Base-by-base conservation (phyloP, 1,140 invertebrate genomes). In the Arctopsyche grandis region DNA sequence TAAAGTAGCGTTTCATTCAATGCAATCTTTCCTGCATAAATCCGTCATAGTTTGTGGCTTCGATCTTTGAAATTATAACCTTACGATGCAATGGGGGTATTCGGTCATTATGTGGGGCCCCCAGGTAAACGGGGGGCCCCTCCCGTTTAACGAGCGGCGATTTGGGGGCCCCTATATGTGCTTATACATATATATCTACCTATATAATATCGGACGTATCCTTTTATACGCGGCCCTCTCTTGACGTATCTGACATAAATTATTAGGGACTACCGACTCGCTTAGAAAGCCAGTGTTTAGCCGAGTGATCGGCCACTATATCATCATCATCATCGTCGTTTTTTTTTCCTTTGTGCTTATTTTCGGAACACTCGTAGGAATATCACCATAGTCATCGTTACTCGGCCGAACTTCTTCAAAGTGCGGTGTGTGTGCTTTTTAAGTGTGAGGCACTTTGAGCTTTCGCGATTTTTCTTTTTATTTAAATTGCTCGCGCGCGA, bases 61-160 rank as follows among this genome's bases (percentile, higher is more conserved):
- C 29, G 29, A 38, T 38, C 29, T 1, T 38, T 38, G 29, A 38
- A 38, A 38, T 38, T 38, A 38, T 7, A 7, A n/a, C n/a, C n/a
- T n/a, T n/a, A n/a, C n/a, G n/a, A n/a, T n/a, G n/a, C n/a, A n/a
- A n/a, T n/a, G n/a, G n/a, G n/a, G n/a, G n/a, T n/a, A 52, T 52
- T 52, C 10, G 10, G 16, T 52, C 16, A 52, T 52, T 38, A 71
- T 78, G 56, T 48, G 29, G 26, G n/a, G 44, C 29, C 22, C 24
- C 22, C 76, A 78, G 76, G 76, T 78, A 78, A 75, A 16, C 24
- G 43, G 43, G n/a, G 46, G 21, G 77, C 69, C 80, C 80, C 80
- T 81, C 80, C 80, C 56, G 80, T 81, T 81, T 81, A 81, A 81
- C 75, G 69, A 70, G 77, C 63, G 43, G 52, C 77, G 56, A 70